Evolutionary conservation across 2,888 invertebrate species (phyloP).

Genomic region (Incurvaria masculella): DNA sequence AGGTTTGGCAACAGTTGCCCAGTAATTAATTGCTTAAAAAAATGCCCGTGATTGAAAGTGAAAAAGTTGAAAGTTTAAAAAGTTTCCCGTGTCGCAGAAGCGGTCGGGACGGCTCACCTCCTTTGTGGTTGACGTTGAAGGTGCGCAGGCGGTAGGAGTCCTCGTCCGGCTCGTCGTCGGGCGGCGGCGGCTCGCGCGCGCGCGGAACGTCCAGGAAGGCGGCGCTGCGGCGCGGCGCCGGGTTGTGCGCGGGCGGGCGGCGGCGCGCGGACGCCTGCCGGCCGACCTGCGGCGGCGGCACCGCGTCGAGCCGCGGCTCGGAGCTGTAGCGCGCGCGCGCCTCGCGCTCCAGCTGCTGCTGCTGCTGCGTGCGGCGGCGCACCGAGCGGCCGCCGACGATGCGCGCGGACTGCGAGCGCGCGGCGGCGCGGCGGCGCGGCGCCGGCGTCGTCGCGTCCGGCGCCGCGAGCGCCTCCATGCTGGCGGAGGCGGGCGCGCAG

Average conservation of each 20-base stretch:
- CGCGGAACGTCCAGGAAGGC: conserved; percentile 70
- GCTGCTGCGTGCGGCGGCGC: conserved; percentile 41
- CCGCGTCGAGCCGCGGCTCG: conserved; percentile 64
- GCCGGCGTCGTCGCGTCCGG: conserved; percentile 56
- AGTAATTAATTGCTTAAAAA: too few relatives aligned
- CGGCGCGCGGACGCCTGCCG: conserved; percentile 60
- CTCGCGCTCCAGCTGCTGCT: conserved; percentile 47
- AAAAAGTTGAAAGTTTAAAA: conserved; percentile 20
- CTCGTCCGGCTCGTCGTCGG: conserved; percentile 69
- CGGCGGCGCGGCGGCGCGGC: conserved; percentile 63
- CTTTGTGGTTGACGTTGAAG: conserved; percentile 90
- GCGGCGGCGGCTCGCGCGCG: conserved; percentile 27
- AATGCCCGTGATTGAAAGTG: too few relatives aligned
- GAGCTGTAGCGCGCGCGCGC: conserved; percentile 62
- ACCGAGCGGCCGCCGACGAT: conserved; percentile 64
- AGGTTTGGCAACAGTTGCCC: too few relatives aligned
- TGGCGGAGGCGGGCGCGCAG: conserved; percentile 66
- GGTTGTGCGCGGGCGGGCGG: conserved; percentile 47
- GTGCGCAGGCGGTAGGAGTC: conserved; percentile 88
- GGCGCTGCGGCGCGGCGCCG: conserved; percentile 61
- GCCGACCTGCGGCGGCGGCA: conserved; percentile 64
- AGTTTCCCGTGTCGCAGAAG: too few relatives aligned
- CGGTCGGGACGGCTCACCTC: conserved; percentile 58
- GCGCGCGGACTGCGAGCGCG: conserved; percentile 73
- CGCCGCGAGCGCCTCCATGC: conserved; percentile 62